phyloP scores from a whole-genome alignment of 2,888 invertebrate genomes.

The Steinernema carpocapsae region DNA sequence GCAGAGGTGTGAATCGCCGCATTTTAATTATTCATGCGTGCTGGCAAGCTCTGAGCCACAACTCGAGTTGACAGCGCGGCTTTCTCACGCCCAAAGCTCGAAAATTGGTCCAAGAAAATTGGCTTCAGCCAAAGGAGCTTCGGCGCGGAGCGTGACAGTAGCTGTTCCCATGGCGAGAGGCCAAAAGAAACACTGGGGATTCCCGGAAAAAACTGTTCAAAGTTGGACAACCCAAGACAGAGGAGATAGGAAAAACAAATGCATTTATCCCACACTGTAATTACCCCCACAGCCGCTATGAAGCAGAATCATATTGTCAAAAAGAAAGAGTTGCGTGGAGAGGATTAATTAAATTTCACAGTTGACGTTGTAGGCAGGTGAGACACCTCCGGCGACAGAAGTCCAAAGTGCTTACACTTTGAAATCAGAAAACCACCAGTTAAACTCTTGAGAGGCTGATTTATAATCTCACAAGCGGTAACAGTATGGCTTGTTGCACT shows the following conservation, averaged over 20 bases:
- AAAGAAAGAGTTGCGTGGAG: no score
- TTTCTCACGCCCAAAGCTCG: neutral
- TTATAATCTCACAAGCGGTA: no score
- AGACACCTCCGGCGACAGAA: no score
- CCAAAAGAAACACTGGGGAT: neutral
- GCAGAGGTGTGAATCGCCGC: constrained; percentile 6
- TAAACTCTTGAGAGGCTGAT: no score
- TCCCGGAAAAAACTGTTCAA: neutral
- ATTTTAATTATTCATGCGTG: constrained; percentile 20
- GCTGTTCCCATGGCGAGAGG: constrained; percentile 26
- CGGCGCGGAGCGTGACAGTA: neutral
- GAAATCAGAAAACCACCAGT: no score
- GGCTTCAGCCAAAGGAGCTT: no score
- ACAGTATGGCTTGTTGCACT: no score
- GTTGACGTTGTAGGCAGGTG: no score
- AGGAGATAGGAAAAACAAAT: constrained; percentile 14
- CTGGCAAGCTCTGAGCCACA: neutral
- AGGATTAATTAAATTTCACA: no score
- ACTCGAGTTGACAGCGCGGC: neutral
- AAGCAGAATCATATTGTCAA: no score
- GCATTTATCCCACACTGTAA: neutral
- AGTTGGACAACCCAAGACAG: neutral
- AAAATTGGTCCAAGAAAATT: constrained; percentile 7
- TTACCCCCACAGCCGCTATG: neutral
- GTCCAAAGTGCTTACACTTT: no score